Evolutionary conservation across 2,888 invertebrate genomes (phyloP), one percentile per base, ranked within the genome.

Genomic region (Didymodactylos carnosus): DNA sequence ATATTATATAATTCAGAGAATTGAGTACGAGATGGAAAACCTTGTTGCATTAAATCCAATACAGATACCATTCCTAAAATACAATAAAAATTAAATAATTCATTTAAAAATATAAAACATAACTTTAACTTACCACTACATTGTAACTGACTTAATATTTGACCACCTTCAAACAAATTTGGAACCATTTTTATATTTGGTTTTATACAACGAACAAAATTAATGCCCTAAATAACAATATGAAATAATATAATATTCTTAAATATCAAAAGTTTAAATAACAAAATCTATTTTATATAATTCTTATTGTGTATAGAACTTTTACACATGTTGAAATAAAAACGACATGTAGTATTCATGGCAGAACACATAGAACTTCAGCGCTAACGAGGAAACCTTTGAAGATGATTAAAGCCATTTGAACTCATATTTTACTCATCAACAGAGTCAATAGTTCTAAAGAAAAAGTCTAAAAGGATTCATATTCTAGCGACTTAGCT

Each of bases 131-230:
- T 53, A 53, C 62, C 62, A 81, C 78, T 3, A 29, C 95, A 95
- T 82, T 94, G 91, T 69, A 98, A 87, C 85, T 98, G 97, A 75
- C 91, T 90, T 72, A 97, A 87, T 79, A 95, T 92, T 75, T 92
- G 87, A 43, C 89, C 89, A 43, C 93, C 93, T 79, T 95, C 94
- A 79, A 91, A 90, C 77, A 88, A 87, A 76, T 90, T 89, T 76
- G 91, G 90, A 35, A 90, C 87, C 97, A 98, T 97, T 83, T 90
- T 91, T 73, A 90, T 89, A 85, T 98, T 98, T 0, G 97, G 97
- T 84, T 98, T 98, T 77, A 98, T 91, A 83, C 97, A 98, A 5
- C 95, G 89, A 76, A 97, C 89, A 83, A 97, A 97, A 85, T 92
- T 94, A 39, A 95, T 95, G 69, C 95, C 94, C 93, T 94, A 79